Conservation (phyloP, 2,888 invertebrate genomes). For the Stegophylla sp. region DNA sequence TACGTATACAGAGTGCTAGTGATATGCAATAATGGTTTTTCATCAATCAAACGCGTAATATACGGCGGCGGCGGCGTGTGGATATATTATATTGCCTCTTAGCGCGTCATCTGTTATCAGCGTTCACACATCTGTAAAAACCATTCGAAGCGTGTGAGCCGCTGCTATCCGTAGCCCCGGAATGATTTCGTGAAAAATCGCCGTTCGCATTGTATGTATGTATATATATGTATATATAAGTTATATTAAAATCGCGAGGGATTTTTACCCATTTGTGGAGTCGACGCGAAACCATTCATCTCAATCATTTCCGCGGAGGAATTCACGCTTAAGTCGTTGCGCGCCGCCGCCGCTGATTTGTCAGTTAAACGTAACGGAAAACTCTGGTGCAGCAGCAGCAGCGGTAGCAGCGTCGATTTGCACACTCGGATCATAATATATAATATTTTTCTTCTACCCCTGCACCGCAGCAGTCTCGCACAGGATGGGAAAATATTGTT, state of each 20-base stretch:
- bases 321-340: slow-evolving; percentile 22
- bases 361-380: slow-evolving; percentile 58
- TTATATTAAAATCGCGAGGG: slow-evolving; percentile 53
- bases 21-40: slow-evolving; percentile 51
- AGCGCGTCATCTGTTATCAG: slow-evolving; percentile 58
- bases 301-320: slow-evolving; percentile 58
- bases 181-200: slow-evolving; percentile 57
- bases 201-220: background rate
- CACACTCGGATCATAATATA: background rate
- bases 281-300: slow-evolving; percentile 54
- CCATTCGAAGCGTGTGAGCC: slow-evolving; percentile 53
- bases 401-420: slow-evolving; percentile 16
- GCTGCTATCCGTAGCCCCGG: slow-evolving; percentile 45
- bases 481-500: slow-evolving; percentile 48
- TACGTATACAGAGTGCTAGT: too few relatives aligned
- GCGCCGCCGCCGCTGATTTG: slow-evolving; percentile 43
- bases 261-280: slow-evolving; percentile 47
- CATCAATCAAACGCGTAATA: slow-evolving; percentile 50
- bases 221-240: background rate
- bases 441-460: background rate
- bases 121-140: slow-evolving; percentile 58
- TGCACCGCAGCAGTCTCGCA: background rate
- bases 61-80: background rate
- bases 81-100: slow-evolving; percentile 35
- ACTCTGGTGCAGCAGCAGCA: background rate